These are phyloP conservation scores for Hiodon alosoides DNA, from an alignment of 2,113 vertebrate genomes.

Conservation along the genomic window DNA sequence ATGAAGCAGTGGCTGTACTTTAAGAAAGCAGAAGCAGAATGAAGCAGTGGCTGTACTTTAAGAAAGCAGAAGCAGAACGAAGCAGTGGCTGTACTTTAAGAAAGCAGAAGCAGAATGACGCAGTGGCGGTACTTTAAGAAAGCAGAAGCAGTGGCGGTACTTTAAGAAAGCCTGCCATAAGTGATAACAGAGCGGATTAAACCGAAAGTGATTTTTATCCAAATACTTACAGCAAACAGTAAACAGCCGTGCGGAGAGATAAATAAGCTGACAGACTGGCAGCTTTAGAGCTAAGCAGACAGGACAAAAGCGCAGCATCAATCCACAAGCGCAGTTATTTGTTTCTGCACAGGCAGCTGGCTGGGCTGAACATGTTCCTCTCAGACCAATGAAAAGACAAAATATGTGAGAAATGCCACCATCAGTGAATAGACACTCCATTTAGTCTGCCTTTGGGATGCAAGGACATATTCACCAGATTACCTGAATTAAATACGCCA, in stretches of 20 bases:
- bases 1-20: too few relatives aligned
- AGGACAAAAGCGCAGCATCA: background rate
- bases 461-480: background rate
- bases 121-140: background rate
- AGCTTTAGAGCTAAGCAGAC: conserved; percentile 2
- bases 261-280: conserved; percentile 14
- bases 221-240: conserved; percentile 21
- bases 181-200: conserved; percentile 18
- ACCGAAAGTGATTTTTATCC: conserved; percentile 15
- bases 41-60: too few relatives aligned
- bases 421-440: background rate
- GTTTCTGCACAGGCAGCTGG: conserved; percentile 4
- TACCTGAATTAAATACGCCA: conserved; percentile 3
- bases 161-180: conserved; percentile 9
- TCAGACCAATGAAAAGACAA: conserved; percentile 4
- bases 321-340: conserved; percentile 7
- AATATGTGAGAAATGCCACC: background rate
- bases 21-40: too few relatives aligned
- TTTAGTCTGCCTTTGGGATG: background rate
- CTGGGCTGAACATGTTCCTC: background rate
- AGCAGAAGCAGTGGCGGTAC: background rate
- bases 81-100: too few relatives aligned
- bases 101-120: background rate
- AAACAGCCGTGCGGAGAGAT: conserved; percentile 21
- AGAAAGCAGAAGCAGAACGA: too few relatives aligned